Percentiles rank a stretch among this genome's conserved stretches.
Conservation (phyloP, 2,888 invertebrate genomes). For the Theristus sp. region DNA sequence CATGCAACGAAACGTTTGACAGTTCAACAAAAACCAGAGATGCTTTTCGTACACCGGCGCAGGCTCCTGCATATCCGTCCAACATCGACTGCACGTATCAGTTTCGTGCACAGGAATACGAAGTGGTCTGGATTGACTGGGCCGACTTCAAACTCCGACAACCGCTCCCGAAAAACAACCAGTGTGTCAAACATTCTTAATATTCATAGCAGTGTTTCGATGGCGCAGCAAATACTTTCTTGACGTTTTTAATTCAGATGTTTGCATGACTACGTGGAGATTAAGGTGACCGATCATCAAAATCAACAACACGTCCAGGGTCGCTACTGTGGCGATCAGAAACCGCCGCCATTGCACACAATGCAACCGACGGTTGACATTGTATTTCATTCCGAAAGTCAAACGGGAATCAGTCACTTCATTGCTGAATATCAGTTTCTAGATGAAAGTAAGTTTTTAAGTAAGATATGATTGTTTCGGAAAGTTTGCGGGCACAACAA, state of each 20-base stretch:
- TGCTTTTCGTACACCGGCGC: no score
- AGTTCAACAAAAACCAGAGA: no score
- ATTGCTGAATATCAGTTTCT: conserved; percentile 16
- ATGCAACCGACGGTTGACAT: conserved; percentile 14
- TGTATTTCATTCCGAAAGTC: conserved; percentile 10
- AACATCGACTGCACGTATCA: neutral
- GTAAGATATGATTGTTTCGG: no score
- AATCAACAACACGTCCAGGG: conserved; percentile 6
- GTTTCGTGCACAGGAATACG: neutral
- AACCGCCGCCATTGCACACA: conserved; percentile 12
- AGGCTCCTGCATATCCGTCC: neutral
- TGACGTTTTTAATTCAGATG: conserved; percentile 12
- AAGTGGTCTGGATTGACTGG: conserved; percentile 8
- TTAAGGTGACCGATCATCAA: conserved; percentile 16
- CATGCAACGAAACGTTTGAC: no score
- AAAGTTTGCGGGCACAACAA: no score
- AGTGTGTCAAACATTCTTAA: neutral
- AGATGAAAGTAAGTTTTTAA: conserved; percentile 17
- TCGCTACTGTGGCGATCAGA: conserved; percentile 7
- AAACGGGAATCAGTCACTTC: conserved; percentile 9
- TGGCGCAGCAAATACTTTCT: no score
- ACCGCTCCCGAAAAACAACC: neutral
- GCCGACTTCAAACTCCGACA: conserved; percentile 5
- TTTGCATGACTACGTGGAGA: conserved; percentile 20
- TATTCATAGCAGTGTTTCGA: no score